Evolutionary conservation across 2,888 invertebrate genomes (phyloP).

Genomic region (Molorchus minor): DNA sequence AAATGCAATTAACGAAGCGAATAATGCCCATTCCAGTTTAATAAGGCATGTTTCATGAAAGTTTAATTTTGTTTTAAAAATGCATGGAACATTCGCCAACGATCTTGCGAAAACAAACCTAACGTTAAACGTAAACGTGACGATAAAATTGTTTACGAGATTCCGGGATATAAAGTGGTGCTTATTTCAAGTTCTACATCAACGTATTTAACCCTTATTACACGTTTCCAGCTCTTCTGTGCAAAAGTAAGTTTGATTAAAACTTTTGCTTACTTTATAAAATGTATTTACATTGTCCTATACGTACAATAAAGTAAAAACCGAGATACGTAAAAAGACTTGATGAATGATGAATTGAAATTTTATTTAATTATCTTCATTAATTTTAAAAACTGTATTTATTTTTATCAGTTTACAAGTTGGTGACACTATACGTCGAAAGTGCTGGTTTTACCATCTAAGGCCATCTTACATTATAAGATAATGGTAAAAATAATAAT

Average conservation of each 20-base stretch:
- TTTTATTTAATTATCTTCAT: too few species aligned
- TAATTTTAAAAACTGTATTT: too few species aligned
- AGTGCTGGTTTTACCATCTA: too few species aligned
- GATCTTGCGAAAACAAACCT: constrained; percentile 3
- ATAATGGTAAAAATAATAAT: too few species aligned
- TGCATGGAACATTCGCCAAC: constrained; percentile 4
- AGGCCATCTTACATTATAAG: too few species aligned
- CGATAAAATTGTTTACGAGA: constrained; percentile 12
- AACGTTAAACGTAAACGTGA: background rate
- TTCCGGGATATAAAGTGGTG: background rate
- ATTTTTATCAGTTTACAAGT: too few species aligned
- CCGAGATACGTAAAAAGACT: too few species aligned
- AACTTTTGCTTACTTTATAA: background rate
- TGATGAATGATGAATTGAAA: too few species aligned
- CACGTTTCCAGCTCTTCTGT: constrained; percentile 12
- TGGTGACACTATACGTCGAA: too few species aligned
- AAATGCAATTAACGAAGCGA: too few species aligned
- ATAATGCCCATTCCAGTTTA: too few species aligned
- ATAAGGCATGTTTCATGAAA: background rate
- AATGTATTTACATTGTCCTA: constrained; percentile 7
- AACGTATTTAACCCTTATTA: constrained; percentile 1
- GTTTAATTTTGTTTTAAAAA: constrained; percentile 1
- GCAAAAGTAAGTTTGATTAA: background rate
- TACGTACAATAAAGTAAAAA: too few species aligned
- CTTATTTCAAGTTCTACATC: constrained; percentile 10